These are phyloP conservation scores for Siphonodentalium dalli DNA, from an alignment of 2,888 invertebrate species.

Conservation along the genomic window DNA sequence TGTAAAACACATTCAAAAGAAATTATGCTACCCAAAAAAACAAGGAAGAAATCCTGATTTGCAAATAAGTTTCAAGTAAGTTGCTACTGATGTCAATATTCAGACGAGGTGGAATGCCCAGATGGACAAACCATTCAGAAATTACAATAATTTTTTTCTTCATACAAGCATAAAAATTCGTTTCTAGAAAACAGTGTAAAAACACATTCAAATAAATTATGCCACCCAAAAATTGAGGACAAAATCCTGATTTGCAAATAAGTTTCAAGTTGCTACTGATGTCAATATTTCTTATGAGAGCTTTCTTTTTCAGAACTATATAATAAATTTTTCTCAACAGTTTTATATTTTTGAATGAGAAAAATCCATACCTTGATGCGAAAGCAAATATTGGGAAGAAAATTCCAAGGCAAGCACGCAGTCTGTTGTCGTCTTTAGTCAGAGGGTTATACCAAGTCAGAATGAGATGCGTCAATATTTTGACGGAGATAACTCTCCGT, in stretches of 20 bases:
- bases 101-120: too few species aligned
- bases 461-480: conserved; percentile 76
- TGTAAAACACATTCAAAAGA: conserved; percentile 30
- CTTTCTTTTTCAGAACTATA: not conserved
- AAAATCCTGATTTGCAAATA: not conserved
- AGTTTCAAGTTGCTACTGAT: not conserved
- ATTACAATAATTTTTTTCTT: too few species aligned
- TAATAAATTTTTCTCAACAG: not conserved
- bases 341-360: too few species aligned
- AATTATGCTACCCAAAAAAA: not conserved
- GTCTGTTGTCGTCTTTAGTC: conserved; percentile 72
- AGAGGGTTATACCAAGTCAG: conserved; percentile 85
- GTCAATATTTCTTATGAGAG: not conserved
- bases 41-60: not conserved
- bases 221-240: not conserved
- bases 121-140: too few species aligned
- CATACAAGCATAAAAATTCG: too few species aligned
- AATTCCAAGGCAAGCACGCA: conserved; percentile 75
- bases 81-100: too few species aligned
- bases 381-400: conserved; percentile 72
- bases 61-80: too few species aligned
- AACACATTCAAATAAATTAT: too few species aligned
- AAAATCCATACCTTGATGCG: conserved; percentile 51
- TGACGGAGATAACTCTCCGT: conserved; percentile 74
- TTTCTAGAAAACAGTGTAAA: too few species aligned